Percentiles rank a stretch among this genome's conserved stretches.
Conservation (phyloP, 2,797 vertebrate species). For the Micromesistius poutassou region DNA sequence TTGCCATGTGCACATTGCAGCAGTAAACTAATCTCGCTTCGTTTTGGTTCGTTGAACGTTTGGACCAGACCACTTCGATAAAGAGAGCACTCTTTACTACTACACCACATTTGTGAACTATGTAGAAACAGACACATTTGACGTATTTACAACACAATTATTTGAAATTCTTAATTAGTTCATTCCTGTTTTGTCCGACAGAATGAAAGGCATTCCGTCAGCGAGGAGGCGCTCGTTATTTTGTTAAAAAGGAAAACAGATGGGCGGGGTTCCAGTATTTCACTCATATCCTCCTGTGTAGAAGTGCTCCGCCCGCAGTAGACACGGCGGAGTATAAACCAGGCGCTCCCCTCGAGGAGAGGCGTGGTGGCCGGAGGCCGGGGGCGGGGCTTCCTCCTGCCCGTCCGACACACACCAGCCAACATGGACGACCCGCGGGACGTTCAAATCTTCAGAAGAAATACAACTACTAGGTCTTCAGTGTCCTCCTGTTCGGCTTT, state of each 20-base stretch:
- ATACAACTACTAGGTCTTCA: slow-evolving; percentile 36
- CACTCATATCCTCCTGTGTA: neutral
- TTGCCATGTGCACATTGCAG: neutral
- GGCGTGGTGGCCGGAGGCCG: slow-evolving; percentile 26
- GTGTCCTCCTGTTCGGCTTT: slow-evolving; percentile 69
- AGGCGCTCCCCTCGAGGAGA: slow-evolving; percentile 22
- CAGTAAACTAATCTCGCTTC: neutral
- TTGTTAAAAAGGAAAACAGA: neutral
- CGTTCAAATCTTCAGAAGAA: slow-evolving; percentile 71
- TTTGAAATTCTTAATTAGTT: slow-evolving; percentile 56
- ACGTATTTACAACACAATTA: neutral
- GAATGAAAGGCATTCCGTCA: slow-evolving; percentile 15
- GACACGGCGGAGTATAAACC: accelerated
- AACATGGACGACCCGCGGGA: slow-evolving; percentile 69
- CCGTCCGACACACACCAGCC: slow-evolving; percentile 24
- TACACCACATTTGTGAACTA: neutral
- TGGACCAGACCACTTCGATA: neutral
- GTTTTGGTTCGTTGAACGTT: neutral
- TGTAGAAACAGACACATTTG: neutral
- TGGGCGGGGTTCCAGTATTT: slow-evolving; percentile 19
- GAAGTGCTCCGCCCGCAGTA: slow-evolving; percentile 15
- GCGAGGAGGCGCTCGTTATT: slow-evolving; percentile 35
- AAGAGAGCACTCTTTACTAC: neutral
- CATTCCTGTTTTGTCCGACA: slow-evolving; percentile 44
- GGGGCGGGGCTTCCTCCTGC: slow-evolving; percentile 7